A percentile compares a stretch with the other conserved stretches of the same genome.
Evolutionary conservation across 2,113 vertebrate genomes (phyloP).

Genomic region (Alosa alosa): DNA sequence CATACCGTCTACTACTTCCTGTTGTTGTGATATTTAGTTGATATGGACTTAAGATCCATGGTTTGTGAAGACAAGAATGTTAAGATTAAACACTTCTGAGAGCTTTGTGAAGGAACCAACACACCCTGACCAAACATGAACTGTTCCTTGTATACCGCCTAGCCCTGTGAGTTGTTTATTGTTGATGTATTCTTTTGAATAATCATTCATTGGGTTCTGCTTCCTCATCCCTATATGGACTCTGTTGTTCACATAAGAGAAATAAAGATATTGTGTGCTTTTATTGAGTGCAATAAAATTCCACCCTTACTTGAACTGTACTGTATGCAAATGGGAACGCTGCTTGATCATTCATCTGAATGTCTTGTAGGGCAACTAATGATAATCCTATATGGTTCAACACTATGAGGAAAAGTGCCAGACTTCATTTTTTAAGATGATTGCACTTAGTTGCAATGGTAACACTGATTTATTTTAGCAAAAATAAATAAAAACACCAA

Average conservation of each 20-base stretch:
- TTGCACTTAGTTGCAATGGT: conserved; percentile 87
- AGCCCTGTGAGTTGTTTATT: not conserved
- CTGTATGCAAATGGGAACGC: conserved; percentile 55
- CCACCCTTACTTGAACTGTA: conserved; percentile 65
- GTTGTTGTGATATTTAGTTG: not conserved
- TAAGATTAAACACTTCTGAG: not conserved
- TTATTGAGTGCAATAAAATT: conserved; percentile 9
- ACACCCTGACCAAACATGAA: not conserved
- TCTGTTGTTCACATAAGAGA: not conserved
- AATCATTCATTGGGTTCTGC: not conserved
- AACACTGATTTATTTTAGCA: conserved; percentile 88
- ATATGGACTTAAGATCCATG: not conserved
- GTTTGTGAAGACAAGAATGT: not conserved
- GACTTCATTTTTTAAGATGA: conserved; percentile 79
- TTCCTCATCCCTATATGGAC: not conserved
- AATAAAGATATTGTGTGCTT: conserved; percentile 3
- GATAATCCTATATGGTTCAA: conserved; percentile 72
- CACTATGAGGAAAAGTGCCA: conserved; percentile 70
- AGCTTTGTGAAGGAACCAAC: not conserved
- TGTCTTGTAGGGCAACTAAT: conserved; percentile 83
- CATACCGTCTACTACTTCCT: conserved; percentile 8
- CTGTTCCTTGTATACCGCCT: not conserved
- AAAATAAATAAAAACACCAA: conserved; percentile 56
- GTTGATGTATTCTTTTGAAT: not conserved
- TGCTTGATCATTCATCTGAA: conserved; percentile 59